Evolutionary conservation across 2,113 vertebrate species (phyloP).

Genomic region (Rutilus rutilus): DNA sequence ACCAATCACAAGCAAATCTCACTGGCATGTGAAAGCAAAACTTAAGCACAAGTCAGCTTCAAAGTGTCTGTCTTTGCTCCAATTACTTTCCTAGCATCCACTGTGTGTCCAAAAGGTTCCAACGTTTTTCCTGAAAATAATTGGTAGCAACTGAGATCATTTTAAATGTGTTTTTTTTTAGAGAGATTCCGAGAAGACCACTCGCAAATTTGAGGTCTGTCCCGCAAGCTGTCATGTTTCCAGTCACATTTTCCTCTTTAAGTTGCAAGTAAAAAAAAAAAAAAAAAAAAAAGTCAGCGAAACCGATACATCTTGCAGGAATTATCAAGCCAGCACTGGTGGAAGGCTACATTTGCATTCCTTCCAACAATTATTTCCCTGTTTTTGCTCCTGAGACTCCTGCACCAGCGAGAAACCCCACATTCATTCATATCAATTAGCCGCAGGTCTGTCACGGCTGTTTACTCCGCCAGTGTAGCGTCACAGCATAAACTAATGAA

Average conservation of each 20-base stretch:
- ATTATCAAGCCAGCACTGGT: neutral
- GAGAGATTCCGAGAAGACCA: constrained; percentile 24
- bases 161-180: constrained; percentile 37
- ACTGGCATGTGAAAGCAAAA: neutral
- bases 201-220: constrained; percentile 24
- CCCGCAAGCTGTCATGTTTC: constrained; percentile 22
- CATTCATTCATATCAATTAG: constrained; percentile 51
- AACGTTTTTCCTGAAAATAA: constrained; percentile 41
- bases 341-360: constrained; percentile 42
- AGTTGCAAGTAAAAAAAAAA: neutral
- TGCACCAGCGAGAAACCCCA: constrained; percentile 37
- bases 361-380: constrained; percentile 42
- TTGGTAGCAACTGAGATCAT: constrained; percentile 39
- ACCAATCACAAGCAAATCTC: constrained; percentile 27
- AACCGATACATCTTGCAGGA: constrained; percentile 11
- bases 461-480: constrained; percentile 33
- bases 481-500: constrained; percentile 35
- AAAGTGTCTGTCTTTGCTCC: constrained; percentile 23
- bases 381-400: constrained; percentile 21
- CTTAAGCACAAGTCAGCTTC: constrained; percentile 25
- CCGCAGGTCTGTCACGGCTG: constrained; percentile 29
- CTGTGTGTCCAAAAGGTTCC: constrained; percentile 35
- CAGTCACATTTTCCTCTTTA: constrained; percentile 12
- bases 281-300: neutral
- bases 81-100: constrained; percentile 18